Conservation (phyloP, 1,140 invertebrate species). For the Drosophila busckii region DNA sequence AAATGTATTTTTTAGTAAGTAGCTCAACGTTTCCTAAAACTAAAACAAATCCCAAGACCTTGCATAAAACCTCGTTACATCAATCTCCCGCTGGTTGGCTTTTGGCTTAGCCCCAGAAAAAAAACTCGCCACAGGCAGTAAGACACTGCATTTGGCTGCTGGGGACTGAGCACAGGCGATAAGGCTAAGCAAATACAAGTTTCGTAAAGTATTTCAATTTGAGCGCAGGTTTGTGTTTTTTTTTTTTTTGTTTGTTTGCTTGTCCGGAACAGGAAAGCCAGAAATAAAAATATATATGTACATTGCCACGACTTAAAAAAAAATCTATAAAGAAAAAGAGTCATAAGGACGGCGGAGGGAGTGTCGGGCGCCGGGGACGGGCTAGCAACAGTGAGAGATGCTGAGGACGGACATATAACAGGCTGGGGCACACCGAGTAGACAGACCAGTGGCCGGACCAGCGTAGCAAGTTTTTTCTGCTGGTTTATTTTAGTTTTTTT, state of each 20-base stretch:
- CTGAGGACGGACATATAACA: conserved; percentile 45
- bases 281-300: conserved; percentile 38
- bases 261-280: conserved; percentile 43
- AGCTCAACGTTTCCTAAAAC: too few relatives aligned
- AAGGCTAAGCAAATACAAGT: conserved; percentile 69
- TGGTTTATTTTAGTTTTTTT: conserved; percentile 20
- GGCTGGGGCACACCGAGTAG: conserved; percentile 30
- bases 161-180: too few relatives aligned
- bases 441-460: conserved; percentile 55
- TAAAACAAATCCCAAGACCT: too few relatives aligned
- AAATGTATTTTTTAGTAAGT: too few relatives aligned
- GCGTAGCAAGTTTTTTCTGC: conserved; percentile 52
- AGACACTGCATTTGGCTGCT: too few relatives aligned
- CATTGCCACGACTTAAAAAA: conserved; percentile 4
- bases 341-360: conserved; percentile 32
- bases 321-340: conserved; percentile 7
- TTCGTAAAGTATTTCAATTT: conserved; percentile 69
- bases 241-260: conserved; percentile 36
- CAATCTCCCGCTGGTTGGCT: too few relatives aligned
- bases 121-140: too few relatives aligned
- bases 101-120: too few relatives aligned
- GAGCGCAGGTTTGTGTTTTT: conserved; percentile 60
- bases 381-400: conserved; percentile 4
- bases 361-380: too few relatives aligned
- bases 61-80: too few relatives aligned